These are phyloP conservation scores for Polia nebulosa DNA, from an alignment of 2,888 invertebrate genomes.

Conservation along the genomic window DNA sequence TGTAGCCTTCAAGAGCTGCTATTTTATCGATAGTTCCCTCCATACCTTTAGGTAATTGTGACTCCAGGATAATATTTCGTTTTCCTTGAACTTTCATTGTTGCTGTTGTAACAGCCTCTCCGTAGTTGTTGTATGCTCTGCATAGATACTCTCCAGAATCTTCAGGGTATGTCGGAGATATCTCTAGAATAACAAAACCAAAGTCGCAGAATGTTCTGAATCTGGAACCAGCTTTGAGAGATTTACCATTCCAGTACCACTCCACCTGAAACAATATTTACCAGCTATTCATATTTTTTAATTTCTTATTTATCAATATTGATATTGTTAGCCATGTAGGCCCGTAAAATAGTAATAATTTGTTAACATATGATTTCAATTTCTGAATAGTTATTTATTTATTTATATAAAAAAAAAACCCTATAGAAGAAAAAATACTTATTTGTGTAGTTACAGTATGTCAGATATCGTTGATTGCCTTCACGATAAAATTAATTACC, in stretches of 20 bases:
- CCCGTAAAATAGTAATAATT: not conserved
- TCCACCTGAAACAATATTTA: slow-evolving; percentile 92
- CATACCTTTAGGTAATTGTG: slow-evolving; percentile 98
- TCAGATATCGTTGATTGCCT: not conserved
- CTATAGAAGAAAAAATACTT: not conserved
- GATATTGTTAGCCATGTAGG: not conserved
- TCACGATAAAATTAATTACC: not conserved
- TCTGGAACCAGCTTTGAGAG: slow-evolving; percentile 96
- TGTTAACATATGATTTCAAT: no score
- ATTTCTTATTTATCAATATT: not conserved
- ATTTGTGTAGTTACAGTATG: not conserved
- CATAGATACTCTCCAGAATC: slow-evolving; percentile 98
- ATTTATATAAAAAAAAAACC: no score
- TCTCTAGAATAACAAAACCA: slow-evolving; percentile 99
- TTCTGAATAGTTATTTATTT: no score
- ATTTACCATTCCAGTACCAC: slow-evolving; percentile 98
- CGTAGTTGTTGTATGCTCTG: slow-evolving; percentile 96
- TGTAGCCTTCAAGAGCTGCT: slow-evolving; percentile 97
- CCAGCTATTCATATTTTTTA: not conserved
- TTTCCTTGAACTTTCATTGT: slow-evolving; percentile 98
- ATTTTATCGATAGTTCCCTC: slow-evolving; percentile 98
- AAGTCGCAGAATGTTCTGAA: slow-evolving; percentile 99
- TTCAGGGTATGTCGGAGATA: slow-evolving; percentile 98
- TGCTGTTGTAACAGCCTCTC: slow-evolving; percentile 97
- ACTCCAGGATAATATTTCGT: slow-evolving; percentile 97